Base-by-base conservation (phyloP, 1,140 invertebrate species). In the Plodia interpunctella region DNA sequence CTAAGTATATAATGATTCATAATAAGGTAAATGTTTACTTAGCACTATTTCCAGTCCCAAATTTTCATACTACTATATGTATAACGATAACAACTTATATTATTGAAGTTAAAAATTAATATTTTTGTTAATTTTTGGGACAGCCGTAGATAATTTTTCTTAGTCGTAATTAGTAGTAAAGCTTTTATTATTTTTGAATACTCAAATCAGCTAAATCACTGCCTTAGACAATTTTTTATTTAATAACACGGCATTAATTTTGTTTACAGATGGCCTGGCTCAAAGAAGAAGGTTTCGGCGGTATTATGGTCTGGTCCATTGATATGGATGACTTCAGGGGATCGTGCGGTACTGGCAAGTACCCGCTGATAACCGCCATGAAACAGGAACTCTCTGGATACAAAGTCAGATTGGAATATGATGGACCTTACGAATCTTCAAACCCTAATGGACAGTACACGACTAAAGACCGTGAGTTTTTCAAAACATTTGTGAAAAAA, bases 281-380 rank as follows among this genome's bases (percentile, higher is more conserved):
- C 49, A 97, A 97, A 78, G 95, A 97, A 76, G 94, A 97, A 91
- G 96, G 96, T 11, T 97, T 98, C 70, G 97, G 97, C 52, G 98
- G 98, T 20, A 96, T 98, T 13, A 99, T 99, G 97, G 95, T 99
- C 11, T 99, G 98, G 97, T 97, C 97, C 0, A 92, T 98, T 11
- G 97, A 98, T 76, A 97, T 98, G 96, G 97, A 99, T 73, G 98
- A 99, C 84, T 99, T 98, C 90, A 91, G 92, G 62, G 97, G 97
- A 18, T 92, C 92, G 18, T 98, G 97, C 80, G 96, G 97, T n/a
- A 94, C 93, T 49, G 96, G 95, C 18, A 96, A 96, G 78, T 99
- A 96, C 87, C 98, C 98, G 0, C 88, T 99, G 28, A 93, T 98
- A 28, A 96, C 93, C 62, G 93, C 97, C 0, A 95, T 98, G 91